phyloP scores from a whole-genome alignment of 2,113 vertebrate species.

The Bufo bufo region DNA sequence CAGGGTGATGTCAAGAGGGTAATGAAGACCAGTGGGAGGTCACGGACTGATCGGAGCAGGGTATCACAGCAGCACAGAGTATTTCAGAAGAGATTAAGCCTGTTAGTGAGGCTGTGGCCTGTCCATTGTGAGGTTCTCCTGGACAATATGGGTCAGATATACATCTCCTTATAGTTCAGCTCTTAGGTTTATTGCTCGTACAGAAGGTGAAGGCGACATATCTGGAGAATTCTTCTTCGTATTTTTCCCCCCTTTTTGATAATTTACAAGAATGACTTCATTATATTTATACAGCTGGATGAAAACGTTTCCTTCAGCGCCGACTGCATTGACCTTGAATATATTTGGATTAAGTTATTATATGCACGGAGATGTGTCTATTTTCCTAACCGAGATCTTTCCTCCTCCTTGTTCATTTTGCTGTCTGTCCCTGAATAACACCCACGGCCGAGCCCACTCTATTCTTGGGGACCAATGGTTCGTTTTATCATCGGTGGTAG shows the following conservation, averaged over 20 bases:
- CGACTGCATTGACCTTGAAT: constrained; percentile 28
- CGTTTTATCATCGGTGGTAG: neutral
- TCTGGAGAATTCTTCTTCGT: neutral
- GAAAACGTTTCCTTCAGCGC: constrained; percentile 17
- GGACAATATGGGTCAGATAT: neutral
- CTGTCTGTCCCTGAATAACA: constrained; percentile 1
- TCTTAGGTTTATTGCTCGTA: too few relatives aligned
- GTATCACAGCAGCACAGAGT: neutral
- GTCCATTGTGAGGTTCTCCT: neutral
- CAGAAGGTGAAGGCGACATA: neutral
- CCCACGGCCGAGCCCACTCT: neutral
- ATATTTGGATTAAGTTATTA: constrained; percentile 30
- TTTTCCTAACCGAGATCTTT: constrained; percentile 29
- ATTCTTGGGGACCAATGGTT: neutral
- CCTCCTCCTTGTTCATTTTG: neutral
- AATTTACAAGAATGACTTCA: constrained; percentile 8
- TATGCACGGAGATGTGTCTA: constrained; percentile 1
- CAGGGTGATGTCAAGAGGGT: too few relatives aligned
- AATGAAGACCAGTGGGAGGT: too few relatives aligned
- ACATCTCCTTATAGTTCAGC: too few relatives aligned
- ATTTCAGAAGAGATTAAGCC: neutral
- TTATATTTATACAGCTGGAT: constrained; percentile 28
- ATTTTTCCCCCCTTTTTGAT: neutral
- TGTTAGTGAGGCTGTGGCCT: neutral
- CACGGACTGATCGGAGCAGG: too few relatives aligned